These are phyloP conservation scores for Lagopus leucura DNA, from an alignment of 2,113 vertebrate genomes.

Conservation along the genomic window DNA sequence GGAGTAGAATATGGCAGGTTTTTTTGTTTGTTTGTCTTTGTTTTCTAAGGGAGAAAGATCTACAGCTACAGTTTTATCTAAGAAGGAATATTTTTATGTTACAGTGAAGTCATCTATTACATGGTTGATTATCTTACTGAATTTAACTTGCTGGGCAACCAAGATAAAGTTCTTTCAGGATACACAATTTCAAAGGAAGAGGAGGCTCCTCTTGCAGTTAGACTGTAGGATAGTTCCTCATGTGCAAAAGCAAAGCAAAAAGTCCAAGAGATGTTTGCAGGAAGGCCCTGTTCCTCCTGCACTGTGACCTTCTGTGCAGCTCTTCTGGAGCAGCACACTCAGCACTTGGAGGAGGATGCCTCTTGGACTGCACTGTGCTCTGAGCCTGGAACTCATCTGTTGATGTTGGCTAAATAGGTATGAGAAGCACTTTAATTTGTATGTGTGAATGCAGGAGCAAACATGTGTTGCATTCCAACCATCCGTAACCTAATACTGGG, in stretches of 20 bases:
- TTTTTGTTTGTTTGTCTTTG: neutral
- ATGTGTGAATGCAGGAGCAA: neutral
- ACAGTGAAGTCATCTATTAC: neutral
- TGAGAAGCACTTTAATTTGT: neutral
- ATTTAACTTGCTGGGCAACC: neutral
- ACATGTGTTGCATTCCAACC: rapidly evolving
- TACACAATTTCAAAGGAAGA: neutral
- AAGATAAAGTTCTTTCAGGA: neutral
- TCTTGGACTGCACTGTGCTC: neutral
- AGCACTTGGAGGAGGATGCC: neutral
- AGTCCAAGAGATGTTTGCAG: neutral
- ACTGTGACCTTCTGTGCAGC: rapidly evolving
- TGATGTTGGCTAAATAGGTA: neutral
- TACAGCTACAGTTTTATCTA: neutral
- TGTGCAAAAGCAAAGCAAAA: neutral
- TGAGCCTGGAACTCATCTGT: neutral
- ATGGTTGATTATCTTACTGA: neutral
- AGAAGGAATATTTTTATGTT: neutral
- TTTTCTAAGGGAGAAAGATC: neutral
- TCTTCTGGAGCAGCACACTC: neutral
- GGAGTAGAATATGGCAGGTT: neutral
- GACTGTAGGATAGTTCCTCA: neutral
- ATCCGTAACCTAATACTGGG: neutral
- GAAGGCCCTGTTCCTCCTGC: rapidly evolving
- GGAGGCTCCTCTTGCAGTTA: neutral